These are phyloP conservation scores for Drosophila oshimai DNA, from an alignment of 1,140 invertebrate species.

Conservation along the genomic window DNA sequence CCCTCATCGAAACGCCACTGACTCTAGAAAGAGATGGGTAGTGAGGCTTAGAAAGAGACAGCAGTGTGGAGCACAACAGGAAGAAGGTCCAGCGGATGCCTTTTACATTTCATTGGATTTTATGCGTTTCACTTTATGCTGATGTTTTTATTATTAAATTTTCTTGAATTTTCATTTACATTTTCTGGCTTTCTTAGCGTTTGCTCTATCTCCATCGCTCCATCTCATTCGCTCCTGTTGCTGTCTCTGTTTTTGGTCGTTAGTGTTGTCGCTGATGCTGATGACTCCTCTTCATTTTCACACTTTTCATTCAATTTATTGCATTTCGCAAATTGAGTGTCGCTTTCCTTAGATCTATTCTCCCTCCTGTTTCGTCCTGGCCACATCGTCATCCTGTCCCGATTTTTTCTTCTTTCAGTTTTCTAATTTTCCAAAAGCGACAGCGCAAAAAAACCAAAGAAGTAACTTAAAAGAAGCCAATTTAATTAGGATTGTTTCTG, in stretches of 20 bases:
- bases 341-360: constrained; percentile 63
- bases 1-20: neutral
- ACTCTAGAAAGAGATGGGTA: neutral
- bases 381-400: neutral
- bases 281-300: constrained; percentile 78
- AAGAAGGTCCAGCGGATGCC: constrained; percentile 55
- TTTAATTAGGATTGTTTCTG: no score
- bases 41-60: neutral
- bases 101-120: constrained; percentile 81
- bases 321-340: constrained; percentile 78
- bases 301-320: constrained; percentile 81
- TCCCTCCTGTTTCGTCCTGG: neutral
- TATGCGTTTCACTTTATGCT: constrained; percentile 81
- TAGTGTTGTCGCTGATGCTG: constrained; percentile 46
- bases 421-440: constrained; percentile 21
- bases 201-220: neutral
- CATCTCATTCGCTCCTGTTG: neutral
- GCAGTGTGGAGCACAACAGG: constrained; percentile 35
- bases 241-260: constrained; percentile 22
- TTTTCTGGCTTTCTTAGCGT: constrained; percentile 58
- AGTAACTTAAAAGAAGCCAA: constrained; percentile 15
- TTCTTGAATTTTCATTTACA: constrained; percentile 79
- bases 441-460: neutral
- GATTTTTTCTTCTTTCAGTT: constrained; percentile 8
- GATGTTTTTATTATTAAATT: constrained; percentile 81